Evolutionary conservation across 2,113 vertebrate genomes (phyloP), one percentile per base, ranked within the genome.

Genomic region (Grantiella picta): DNA sequence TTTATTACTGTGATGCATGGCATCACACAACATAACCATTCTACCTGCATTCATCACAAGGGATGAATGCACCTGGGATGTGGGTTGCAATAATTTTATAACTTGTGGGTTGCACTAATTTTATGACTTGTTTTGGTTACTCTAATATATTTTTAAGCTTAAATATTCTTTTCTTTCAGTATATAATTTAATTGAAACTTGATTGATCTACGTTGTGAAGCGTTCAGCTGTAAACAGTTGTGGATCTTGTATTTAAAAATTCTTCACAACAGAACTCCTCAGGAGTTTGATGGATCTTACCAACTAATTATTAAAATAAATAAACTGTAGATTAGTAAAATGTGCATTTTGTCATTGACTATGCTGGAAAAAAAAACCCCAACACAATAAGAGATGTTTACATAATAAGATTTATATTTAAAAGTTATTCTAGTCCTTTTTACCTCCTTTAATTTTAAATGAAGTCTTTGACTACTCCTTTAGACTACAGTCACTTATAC

Each of bases 361-460:
- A 3, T 9, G 52, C 8, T 29, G 31, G 11, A 27, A 82, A 47
- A 38, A 57, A 57, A 57, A 22, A 4, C 6, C 0, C 0, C 12
- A n/a, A 24, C 3, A 24, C 22, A 66, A 18, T 38, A 78, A 49
- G 21, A 80, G 5, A 5, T 19, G 5, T 76, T 86, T 40, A 61
- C 4, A 38, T 71, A 73, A n/a, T 14, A 76, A 24, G 15, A 31
- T 49, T 69, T 38, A 27, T 35, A 33, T 70, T 87, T 42, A 22
- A 21, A 54, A 87, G 8, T 24, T 9, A 13, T 3, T 56, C 0
- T 12, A n/a, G 80, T 35, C 53, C 0, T 49, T 40, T 47, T 60
- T 50, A 9, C 5, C 45, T 85, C 4, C 7, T 72, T 82, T 42
- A 75, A 31, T 63, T 71, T 84, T 60, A 12, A 28, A 64, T 71